These are phyloP conservation scores for Indri indri DNA, from an alignment of 2,113 vertebrate genomes.

Conservation along the genomic window DNA sequence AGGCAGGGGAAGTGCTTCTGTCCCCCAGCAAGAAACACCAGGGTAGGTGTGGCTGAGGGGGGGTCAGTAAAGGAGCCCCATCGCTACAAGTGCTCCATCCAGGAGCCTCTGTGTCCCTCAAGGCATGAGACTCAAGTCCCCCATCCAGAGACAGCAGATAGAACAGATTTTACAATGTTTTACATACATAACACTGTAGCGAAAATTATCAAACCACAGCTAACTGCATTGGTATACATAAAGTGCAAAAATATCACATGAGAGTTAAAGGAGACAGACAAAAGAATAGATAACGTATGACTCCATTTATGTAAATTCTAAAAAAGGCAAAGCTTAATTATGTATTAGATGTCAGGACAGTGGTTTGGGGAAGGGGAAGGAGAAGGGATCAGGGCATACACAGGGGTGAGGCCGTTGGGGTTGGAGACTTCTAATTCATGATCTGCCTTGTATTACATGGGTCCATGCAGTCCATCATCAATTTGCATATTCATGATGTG, in stretches of 20 bases:
- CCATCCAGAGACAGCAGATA: not conserved
- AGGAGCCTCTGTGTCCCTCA: not conserved
- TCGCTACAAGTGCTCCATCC: not conserved
- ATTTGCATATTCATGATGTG: not conserved
- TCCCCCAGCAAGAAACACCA: accelerated
- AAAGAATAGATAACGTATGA: not conserved
- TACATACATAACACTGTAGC: not conserved
- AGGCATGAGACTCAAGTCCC: not conserved
- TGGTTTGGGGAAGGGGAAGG: not conserved
- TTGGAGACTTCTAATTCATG: too few relatives aligned
- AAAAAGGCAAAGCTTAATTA: not conserved
- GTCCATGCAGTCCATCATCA: not conserved
- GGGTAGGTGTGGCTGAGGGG: accelerated
- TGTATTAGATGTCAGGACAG: not conserved
- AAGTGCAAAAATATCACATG: not conserved
- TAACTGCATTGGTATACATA: not conserved
- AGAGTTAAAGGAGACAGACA: not conserved
- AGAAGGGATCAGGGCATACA: not conserved
- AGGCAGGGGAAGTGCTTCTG: not conserved
- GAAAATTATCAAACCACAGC: not conserved
- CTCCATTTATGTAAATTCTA: not conserved
- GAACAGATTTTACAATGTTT: not conserved
- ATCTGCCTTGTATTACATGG: not conserved
- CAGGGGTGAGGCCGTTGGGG: accelerated
- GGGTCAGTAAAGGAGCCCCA: not conserved